Percentiles rank a stretch among this genome's conserved stretches.
These are phyloP conservation scores for Diabrotica undecimpunctata DNA, from an alignment of 1,140 invertebrate genomes.

Conservation along the genomic window DNA sequence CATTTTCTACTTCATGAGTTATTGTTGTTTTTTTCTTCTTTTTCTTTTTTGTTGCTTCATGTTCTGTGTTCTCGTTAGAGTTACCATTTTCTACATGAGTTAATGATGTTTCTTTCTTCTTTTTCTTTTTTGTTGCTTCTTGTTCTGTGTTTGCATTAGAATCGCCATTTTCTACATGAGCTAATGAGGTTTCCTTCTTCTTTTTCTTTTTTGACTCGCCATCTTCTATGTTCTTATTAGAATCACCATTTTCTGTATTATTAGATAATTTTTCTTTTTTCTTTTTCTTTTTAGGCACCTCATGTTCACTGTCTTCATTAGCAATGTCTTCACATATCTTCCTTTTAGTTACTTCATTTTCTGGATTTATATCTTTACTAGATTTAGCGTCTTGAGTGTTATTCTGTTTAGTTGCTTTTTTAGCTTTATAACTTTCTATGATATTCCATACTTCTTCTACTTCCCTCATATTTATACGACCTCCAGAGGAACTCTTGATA, in stretches of 20 bases:
- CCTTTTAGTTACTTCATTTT: constrained; percentile 6
- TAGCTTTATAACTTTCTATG: constrained; percentile 60
- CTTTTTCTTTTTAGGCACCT: constrained; percentile 12
- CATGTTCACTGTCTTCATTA: background rate
- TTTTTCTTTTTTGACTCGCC: constrained; percentile 22
- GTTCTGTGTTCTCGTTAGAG: constrained; percentile 25
- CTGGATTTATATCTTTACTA: constrained; percentile 7
- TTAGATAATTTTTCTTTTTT: constrained; percentile 1
- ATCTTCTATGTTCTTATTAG: constrained; percentile 26
- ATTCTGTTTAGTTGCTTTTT: constrained; percentile 15
- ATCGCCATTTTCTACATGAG: background rate
- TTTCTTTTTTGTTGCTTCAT: constrained; percentile 21
- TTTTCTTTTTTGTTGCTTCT: constrained; percentile 13
- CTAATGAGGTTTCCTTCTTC: constrained; percentile 31
- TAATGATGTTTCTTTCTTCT: background rate
- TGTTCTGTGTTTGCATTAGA: background rate
- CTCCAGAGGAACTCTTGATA: constrained; percentile 57
- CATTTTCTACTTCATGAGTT: background rate
- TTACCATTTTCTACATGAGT: background rate
- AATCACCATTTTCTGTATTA: constrained; percentile 1
- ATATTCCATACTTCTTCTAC: constrained; percentile 66
- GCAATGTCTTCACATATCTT: background rate
- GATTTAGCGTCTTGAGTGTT: background rate
- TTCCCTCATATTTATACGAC: constrained; percentile 53
- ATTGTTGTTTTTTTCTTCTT: constrained; percentile 32